Evolutionary conservation across 2,888 invertebrate genomes (phyloP), one percentile per base, ranked within the genome.

Genomic region (Chrysodeixis includens): DNA sequence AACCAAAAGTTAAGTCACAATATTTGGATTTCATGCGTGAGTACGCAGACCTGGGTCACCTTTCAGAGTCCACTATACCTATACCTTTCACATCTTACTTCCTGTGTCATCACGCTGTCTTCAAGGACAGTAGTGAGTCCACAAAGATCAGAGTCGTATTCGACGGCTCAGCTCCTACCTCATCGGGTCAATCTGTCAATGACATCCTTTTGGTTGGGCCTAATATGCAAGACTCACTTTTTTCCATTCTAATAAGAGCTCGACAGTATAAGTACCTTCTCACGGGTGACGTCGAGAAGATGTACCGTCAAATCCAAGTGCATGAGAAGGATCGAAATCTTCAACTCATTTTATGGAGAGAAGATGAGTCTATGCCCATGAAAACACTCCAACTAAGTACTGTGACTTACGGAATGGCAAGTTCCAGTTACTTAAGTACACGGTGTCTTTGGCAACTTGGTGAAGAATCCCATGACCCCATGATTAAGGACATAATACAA

Each of bases 321-420:
- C 9, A 57, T 49, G 44, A 57, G 4, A 3, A 22, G 5, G 30
- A 57, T 12, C 26, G 49, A 22, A 59, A 59, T 16, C 30, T 61
- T 26, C 61, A 61, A n/a, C 55, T 61, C 18, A 55, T 61, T 20
- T 20, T 61, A 9, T 61, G 61, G 61, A 55, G 56, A 56, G 56
- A 62, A 22, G 62, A 56, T 26, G 62, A 62, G 30, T 55, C 49
- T 14, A 1, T 18, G 6, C 52, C 56, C 7, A 16, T 74, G 5
- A 53, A 64, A 56, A 63, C 62, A 1, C 62, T 74, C n/a, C n/a
- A n/a, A n/a, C n/a, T n/a, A n/a, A n/a, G n/a, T n/a, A n/a, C n/a
- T n/a, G n/a, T n/a, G n/a, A n/a, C n/a, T 22, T 81, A 77, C 56
- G 79, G 77, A 0, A 71, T 64, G 9, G 67, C 78, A 49, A 74